Conservation (phyloP, 2,888 invertebrate genomes). For the Caenorhabditis afra region DNA sequence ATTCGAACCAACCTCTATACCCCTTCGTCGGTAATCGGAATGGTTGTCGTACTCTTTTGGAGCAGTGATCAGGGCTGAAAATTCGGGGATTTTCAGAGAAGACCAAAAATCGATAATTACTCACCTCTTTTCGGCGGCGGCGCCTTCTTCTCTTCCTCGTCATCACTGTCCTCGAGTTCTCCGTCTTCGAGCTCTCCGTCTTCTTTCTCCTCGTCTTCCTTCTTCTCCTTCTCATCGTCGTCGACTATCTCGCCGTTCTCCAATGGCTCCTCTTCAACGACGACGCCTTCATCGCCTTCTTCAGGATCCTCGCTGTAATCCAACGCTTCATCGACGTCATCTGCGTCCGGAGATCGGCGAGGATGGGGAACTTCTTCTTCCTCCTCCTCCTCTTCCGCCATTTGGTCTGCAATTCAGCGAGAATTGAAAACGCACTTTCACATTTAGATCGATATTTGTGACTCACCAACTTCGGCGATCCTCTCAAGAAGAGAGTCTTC, state of each 20-base stretch:
- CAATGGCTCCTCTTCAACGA: neutral
- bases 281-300: constrained; percentile 22
- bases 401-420: neutral
- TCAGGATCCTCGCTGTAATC: constrained; percentile 48
- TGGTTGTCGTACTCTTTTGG: neutral
- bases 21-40: constrained; percentile 3
- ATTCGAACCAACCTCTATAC: constrained; percentile 62
- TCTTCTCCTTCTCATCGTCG: constrained; percentile 9
- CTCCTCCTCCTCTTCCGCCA: constrained; percentile 19
- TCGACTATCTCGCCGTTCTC: constrained; percentile 21
- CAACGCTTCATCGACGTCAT: constrained; percentile 28
- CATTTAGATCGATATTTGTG: neutral
- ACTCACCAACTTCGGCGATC: constrained; percentile 44
- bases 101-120: neutral
- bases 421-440: no score
- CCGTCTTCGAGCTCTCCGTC: constrained; percentile 52
- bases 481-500: constrained; percentile 51
- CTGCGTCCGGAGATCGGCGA: neutral
- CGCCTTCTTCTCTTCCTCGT: constrained; percentile 16
- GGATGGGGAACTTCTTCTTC: neutral
- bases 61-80: constrained; percentile 41
- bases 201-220: constrained; percentile 12
- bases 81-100: neutral
- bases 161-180: constrained; percentile 51
- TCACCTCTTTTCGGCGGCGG: constrained; percentile 33